Percentiles rank a stretch among this genome's conserved stretches.
Evolutionary conservation across 2,797 vertebrate species (phyloP).

Genomic region (Echeneis naucrates): DNA sequence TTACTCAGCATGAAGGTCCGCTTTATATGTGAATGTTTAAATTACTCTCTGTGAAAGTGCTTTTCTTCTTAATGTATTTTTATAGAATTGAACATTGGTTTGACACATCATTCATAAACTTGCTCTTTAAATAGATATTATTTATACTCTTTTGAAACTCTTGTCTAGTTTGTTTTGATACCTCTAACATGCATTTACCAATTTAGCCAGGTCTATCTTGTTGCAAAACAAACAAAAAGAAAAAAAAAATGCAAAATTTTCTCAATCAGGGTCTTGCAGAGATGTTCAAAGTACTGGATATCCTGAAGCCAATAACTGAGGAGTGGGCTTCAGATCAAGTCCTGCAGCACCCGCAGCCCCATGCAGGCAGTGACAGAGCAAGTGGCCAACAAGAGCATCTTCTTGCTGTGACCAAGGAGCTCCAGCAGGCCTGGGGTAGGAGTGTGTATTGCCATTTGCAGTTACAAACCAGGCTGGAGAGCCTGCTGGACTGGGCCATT

Average conservation of each 20-base stretch:
- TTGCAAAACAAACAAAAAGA: too few relatives aligned
- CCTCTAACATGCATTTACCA: too few relatives aligned
- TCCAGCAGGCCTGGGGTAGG: conserved; percentile 78
- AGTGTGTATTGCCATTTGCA: conserved; percentile 83
- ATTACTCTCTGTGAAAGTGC: too few relatives aligned
- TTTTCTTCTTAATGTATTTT: not conserved
- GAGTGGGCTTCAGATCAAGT: conserved; percentile 68
- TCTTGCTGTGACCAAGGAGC: conserved; percentile 72
- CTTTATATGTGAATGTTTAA: not conserved
- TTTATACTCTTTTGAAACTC: too few relatives aligned
- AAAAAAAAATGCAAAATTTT: not conserved
- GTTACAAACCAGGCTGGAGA: conserved; percentile 81
- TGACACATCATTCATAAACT: too few relatives aligned
- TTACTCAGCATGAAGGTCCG: conserved; percentile 85
- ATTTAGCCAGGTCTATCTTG: too few relatives aligned
- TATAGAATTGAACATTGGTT: too few relatives aligned
- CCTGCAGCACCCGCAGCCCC: conserved; percentile 33
- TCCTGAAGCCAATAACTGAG: conserved; percentile 74
- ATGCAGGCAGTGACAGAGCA: conserved; percentile 46
- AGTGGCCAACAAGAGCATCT: conserved; percentile 67
- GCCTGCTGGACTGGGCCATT: conserved; percentile 75
- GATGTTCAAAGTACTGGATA: conserved; percentile 77
- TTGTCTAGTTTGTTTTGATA: too few relatives aligned
- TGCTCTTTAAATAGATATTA: too few relatives aligned
- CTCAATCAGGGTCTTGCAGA: conserved; percentile 73